These are phyloP conservation scores for Etia nguti DNA, from an alignment of 2,113 vertebrate species.

Conservation along the genomic window DNA sequence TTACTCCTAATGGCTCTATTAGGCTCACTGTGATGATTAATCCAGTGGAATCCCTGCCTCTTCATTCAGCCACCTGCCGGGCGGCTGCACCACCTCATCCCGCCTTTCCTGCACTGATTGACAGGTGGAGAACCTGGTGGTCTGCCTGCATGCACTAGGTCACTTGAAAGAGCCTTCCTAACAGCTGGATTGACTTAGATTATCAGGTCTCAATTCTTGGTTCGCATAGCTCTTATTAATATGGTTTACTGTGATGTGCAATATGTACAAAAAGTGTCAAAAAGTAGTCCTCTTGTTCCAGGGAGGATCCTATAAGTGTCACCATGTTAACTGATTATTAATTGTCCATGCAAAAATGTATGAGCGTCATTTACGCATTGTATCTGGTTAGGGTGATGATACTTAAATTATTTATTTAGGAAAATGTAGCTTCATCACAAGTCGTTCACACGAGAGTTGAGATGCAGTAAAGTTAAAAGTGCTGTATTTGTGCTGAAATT, in stretches of 20 bases:
- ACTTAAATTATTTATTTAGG: background rate
- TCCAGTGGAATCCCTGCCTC: slow-evolving; percentile 44
- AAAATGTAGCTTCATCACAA: background rate
- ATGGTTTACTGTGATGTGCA: background rate
- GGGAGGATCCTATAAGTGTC: background rate
- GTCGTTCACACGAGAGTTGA: background rate
- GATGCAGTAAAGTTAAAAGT: background rate
- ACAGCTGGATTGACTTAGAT: background rate
- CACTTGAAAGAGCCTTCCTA: slow-evolving; percentile 1
- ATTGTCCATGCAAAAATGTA: background rate
- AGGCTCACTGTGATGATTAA: slow-evolving; percentile 59
- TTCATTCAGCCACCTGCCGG: slow-evolving; percentile 38
- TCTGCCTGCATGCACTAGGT: slow-evolving; percentile 37
- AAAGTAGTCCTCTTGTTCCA: background rate
- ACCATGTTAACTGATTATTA: background rate
- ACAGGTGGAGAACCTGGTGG: slow-evolving; percentile 1
- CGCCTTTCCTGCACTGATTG: background rate
- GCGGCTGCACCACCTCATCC: background rate
- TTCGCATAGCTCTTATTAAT: background rate
- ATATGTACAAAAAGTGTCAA: background rate
- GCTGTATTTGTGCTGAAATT: background rate
- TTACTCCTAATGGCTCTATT: slow-evolving; percentile 67
- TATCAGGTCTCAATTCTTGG: background rate
- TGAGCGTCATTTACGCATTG: background rate
- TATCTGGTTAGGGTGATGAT: background rate